These are phyloP conservation scores for Lasius platythorax DNA, from an alignment of 2,888 invertebrate species.

Conservation along the genomic window DNA sequence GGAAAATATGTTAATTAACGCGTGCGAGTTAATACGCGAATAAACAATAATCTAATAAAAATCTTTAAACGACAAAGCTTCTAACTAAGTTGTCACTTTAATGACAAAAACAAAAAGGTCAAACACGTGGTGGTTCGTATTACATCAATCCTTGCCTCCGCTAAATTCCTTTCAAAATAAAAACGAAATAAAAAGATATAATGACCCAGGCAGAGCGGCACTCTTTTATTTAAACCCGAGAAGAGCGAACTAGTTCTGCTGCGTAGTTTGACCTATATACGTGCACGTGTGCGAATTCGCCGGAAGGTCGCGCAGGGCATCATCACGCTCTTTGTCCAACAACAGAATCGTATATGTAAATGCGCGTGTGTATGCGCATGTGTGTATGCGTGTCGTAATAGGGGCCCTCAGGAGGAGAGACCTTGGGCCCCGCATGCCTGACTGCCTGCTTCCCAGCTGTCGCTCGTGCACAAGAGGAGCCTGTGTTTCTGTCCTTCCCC, in stretches of 20 bases:
- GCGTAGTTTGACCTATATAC: constrained; percentile 78
- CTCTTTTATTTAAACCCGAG: constrained; percentile 32
- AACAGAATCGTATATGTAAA: constrained; percentile 68
- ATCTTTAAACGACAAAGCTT: background rate
- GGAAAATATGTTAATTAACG: background rate
- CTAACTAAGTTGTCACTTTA: background rate
- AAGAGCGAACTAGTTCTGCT: constrained; percentile 59
- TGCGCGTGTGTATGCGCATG: constrained; percentile 48
- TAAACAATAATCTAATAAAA: background rate
- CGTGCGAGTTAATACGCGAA: background rate
- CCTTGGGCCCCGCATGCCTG: constrained; percentile 77
- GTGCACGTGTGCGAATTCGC: constrained; percentile 72
- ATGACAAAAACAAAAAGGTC: constrained; percentile 66
- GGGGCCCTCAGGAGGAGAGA: constrained; percentile 71
- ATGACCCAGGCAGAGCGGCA: constrained; percentile 31
- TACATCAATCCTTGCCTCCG: constrained; percentile 30
- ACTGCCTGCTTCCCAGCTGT: constrained; percentile 77
- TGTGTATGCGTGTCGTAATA: constrained; percentile 69
- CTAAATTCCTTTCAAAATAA: constrained; percentile 36
- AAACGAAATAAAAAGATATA: constrained; percentile 21
- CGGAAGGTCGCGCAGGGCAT: constrained; percentile 69
- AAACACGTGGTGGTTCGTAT: constrained; percentile 71
- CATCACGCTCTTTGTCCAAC: constrained; percentile 62
- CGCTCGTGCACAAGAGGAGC: constrained; percentile 65
- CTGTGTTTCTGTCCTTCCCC: constrained; percentile 63